Percentiles rank a stretch among this genome's conserved stretches.
phyloP scores from a whole-genome alignment of 2,888 invertebrate genomes.

The Elegia similella region DNA sequence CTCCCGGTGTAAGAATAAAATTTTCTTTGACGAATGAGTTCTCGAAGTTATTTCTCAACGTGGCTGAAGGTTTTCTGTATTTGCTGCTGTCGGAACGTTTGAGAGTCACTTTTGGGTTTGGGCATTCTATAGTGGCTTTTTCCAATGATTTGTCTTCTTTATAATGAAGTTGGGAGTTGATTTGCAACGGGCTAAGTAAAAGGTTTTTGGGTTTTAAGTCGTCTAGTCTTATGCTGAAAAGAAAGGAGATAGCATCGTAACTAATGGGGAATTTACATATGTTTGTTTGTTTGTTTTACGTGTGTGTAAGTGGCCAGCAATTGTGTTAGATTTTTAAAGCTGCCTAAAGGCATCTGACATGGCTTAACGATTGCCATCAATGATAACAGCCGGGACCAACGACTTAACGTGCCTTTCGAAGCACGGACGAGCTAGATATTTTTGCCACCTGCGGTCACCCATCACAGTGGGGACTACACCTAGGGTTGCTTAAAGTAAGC shows the following conservation, averaged over 20 bases:
- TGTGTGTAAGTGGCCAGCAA: no score
- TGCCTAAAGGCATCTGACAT: no score
- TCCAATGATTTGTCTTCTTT: conserved; percentile 91
- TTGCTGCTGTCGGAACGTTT: conserved; percentile 88
- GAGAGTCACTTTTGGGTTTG: conserved; percentile 83
- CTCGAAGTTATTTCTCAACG: conserved; percentile 84
- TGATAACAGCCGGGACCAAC: no score
- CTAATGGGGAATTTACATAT: no score
- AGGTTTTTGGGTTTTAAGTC: conserved; percentile 84
- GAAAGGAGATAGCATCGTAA: conserved; percentile 4
- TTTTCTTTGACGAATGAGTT: conserved; percentile 78
- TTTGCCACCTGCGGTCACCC: no score
- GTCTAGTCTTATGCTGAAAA: conserved; percentile 79
- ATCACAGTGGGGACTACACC: no score
- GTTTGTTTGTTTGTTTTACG: no score
- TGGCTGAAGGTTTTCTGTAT: conserved; percentile 85
- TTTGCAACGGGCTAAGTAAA: conserved; percentile 82
- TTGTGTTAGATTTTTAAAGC: no score
- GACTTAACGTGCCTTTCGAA: no score
- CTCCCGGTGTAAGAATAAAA: conserved; percentile 83
- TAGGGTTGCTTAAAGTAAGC: no score
- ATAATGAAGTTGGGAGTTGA: conserved; percentile 87
- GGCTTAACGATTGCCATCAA: no score
- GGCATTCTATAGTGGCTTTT: conserved; percentile 87
- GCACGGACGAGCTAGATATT: no score